These are phyloP conservation scores for Sebastes oblongus DNA, from an alignment of 2,797 vertebrate species.

Conservation along the genomic window DNA sequence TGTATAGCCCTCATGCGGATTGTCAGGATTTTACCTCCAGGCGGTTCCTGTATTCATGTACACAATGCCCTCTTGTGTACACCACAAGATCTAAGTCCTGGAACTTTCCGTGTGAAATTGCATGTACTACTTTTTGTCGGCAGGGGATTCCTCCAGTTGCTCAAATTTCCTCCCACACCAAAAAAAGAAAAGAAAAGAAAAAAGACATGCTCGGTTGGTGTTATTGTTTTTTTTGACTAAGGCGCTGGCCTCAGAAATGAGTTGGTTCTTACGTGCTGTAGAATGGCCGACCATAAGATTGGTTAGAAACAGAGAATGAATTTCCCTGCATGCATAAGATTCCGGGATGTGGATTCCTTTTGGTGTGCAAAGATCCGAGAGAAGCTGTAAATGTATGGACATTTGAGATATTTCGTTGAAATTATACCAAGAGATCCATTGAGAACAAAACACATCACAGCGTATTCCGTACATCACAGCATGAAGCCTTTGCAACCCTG, in stretches of 20 bases:
- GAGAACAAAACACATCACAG: not conserved
- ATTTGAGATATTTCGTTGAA: not conserved
- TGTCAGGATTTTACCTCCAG: conserved; percentile 11
- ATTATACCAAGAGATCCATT: not conserved
- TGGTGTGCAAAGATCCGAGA: not conserved
- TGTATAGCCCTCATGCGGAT: not conserved
- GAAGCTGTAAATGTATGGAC: not conserved
- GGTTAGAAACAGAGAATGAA: not conserved
- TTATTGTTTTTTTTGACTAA: conserved; percentile 1
- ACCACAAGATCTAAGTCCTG: not conserved
- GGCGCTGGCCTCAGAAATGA: not conserved
- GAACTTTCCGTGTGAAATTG: not conserved
- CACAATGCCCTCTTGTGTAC: not conserved
- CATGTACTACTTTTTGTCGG: not conserved
- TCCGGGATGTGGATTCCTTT: not conserved
- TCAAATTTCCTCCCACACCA: conserved; percentile 2
- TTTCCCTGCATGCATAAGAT: not conserved
- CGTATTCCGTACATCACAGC: not conserved
- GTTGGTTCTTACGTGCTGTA: not conserved
- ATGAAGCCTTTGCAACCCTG: not conserved
- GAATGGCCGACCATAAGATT: not conserved
- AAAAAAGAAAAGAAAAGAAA: not conserved
- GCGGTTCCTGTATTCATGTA: not conserved
- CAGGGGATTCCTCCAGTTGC: not conserved
- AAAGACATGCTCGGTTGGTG: not conserved